Evolutionary conservation across 1,140 invertebrate species (phyloP).

Genomic region (Drosophila kikkawai): DNA sequence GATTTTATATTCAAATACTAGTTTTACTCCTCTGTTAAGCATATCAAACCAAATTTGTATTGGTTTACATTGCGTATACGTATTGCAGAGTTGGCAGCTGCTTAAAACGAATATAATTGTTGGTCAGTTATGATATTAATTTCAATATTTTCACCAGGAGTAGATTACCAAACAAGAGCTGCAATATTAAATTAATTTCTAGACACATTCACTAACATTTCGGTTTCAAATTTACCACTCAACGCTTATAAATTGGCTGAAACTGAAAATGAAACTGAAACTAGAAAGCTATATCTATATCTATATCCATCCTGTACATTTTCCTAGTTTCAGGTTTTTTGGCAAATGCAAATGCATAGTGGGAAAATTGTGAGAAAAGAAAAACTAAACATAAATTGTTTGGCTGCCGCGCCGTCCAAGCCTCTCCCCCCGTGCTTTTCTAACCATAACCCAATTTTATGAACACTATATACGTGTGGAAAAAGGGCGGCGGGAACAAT

Average conservation of each 20-base stretch:
- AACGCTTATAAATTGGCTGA: background rate
- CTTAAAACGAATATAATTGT: slow-evolving; percentile 43
- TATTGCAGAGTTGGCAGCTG: slow-evolving; percentile 27
- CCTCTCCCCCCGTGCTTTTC: background rate
- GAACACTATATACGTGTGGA: slow-evolving; percentile 13
- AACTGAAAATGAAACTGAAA: background rate
- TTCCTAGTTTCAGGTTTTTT: background rate
- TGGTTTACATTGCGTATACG: slow-evolving; percentile 18
- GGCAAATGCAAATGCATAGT: slow-evolving; percentile 9
- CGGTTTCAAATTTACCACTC: background rate
- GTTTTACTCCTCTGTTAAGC: too few relatives aligned
- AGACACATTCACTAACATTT: background rate
- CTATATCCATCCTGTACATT: background rate
- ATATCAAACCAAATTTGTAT: too few relatives aligned
- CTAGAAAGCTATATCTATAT: background rate
- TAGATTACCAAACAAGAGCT: background rate
- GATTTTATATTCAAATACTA: too few relatives aligned
- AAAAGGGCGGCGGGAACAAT: slow-evolving; percentile 6
- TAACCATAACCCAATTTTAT: slow-evolving; percentile 28
- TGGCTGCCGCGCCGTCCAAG: slow-evolving; percentile 2
- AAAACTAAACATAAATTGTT: slow-evolving; percentile 35
- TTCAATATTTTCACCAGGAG: slow-evolving; percentile 38
- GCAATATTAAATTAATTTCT: slow-evolving; percentile 2
- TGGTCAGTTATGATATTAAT: slow-evolving; percentile 54
- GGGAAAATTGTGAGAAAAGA: slow-evolving; percentile 4